phyloP scores from a whole-genome alignment of 1,140 invertebrate species.

The Steinernema khuongi region DNA sequence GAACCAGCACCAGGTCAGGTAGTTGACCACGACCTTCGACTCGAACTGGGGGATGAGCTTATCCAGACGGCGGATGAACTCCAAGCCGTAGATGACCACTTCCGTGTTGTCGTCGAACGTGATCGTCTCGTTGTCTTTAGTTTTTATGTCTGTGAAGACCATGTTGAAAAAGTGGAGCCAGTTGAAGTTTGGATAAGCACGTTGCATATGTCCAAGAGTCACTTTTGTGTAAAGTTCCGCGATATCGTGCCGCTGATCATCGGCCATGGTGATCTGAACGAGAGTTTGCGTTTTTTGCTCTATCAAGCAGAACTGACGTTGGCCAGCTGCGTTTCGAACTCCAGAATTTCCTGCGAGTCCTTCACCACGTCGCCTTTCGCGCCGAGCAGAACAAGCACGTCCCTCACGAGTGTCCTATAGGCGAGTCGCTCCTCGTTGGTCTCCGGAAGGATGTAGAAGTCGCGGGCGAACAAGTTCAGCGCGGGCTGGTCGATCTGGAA shows the following conservation, averaged over 20 bases:
- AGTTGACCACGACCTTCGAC: conserved; percentile 52
- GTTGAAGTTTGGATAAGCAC: conserved; percentile 50
- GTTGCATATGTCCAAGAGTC: conserved; percentile 55
- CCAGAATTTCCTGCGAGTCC: conserved; percentile 71
- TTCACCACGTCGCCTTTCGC: conserved; percentile 65
- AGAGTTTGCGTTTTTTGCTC: not conserved
- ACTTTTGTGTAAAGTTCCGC: conserved; percentile 57
- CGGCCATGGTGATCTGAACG: conserved; percentile 55
- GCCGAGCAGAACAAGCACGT: conserved; percentile 65
- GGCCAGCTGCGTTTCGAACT: conserved; percentile 75
- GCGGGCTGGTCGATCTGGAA: conserved; percentile 56
- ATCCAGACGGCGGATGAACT: conserved; percentile 53
- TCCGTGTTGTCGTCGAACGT: conserved; percentile 51
- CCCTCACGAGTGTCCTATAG: conserved; percentile 46
- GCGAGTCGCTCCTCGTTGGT: conserved; percentile 56
- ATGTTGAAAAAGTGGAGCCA: conserved; percentile 56
- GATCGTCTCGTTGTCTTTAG: conserved; percentile 33
- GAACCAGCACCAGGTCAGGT: conserved; percentile 58
- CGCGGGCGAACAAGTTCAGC: conserved; percentile 54
- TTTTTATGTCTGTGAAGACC: conserved; percentile 52
- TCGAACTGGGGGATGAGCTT: conserved; percentile 51
- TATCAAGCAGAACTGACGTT: conserved; percentile 62
- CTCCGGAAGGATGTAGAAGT: conserved; percentile 56
- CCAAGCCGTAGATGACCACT: conserved; percentile 56
- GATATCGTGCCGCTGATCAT: conserved; percentile 57